These are phyloP conservation scores for Drosophila subpulchrella DNA, from an alignment of 1,140 invertebrate species.

Conservation along the genomic window DNA sequence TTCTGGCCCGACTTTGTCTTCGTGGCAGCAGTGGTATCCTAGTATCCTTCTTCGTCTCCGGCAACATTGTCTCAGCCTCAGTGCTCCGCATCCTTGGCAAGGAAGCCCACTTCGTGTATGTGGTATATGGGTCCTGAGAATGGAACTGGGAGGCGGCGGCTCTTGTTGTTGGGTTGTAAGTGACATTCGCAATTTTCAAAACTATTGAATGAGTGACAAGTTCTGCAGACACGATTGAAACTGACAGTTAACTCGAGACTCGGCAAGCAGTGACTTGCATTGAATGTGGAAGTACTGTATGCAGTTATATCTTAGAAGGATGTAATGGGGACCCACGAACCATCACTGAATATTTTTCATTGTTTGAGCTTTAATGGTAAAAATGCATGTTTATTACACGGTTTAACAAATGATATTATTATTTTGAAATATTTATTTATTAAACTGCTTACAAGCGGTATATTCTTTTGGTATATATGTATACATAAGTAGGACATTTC, in stretches of 20 bases:
- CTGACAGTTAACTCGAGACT: slow-evolving; percentile 71
- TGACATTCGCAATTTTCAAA: slow-evolving; percentile 84
- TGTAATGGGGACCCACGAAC: slow-evolving; percentile 29
- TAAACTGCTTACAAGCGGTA: no score
- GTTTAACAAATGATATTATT: no score
- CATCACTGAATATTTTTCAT: slow-evolving; percentile 14
- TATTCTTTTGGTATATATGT: no score
- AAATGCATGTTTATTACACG: background rate
- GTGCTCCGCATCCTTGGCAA: slow-evolving; percentile 66
- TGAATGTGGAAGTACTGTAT: slow-evolving; percentile 3
- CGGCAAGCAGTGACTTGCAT: slow-evolving; percentile 42
- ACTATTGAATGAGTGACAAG: slow-evolving; percentile 84
- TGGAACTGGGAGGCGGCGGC: slow-evolving; percentile 6
- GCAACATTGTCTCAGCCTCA: slow-evolving; percentile 75
- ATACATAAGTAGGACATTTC: no score
- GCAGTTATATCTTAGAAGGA: slow-evolving; percentile 22
- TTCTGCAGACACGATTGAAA: slow-evolving; percentile 84
- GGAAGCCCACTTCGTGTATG: slow-evolving; percentile 54
- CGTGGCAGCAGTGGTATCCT: slow-evolving; percentile 10
- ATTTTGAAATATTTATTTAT: no score
- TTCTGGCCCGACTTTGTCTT: slow-evolving; percentile 55
- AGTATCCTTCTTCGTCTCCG: slow-evolving; percentile 28
- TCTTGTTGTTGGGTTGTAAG: slow-evolving; percentile 73
- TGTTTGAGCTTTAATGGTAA: background rate
- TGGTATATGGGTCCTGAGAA: background rate